Base-by-base conservation (phyloP, 92 coral and sea anemone species). In the Micromussa lordhowensis region DNA sequence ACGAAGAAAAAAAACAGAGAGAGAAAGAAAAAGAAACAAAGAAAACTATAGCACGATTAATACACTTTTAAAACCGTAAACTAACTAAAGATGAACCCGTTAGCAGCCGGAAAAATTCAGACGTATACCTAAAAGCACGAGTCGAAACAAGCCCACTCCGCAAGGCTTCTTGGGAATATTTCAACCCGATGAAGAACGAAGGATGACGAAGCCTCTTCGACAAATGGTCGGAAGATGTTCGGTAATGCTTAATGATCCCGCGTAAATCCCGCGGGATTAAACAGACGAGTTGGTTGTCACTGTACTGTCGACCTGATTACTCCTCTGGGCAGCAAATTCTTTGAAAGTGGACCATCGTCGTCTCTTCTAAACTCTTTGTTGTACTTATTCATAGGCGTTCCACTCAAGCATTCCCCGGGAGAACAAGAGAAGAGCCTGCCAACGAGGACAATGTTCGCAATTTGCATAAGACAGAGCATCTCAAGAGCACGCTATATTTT, bases 391-490 rank as follows among this genome's bases (percentile, higher is more conserved):
- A 17, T 35, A 36, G 9, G 21, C 61, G 31, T 75, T 24, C 83
- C 58, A 44, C 70, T 58, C 83, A 58, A 58, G 81, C 36, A 30
- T 11, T 63, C 13, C 66, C 66, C 18, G 66, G n/a, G 28, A 21
- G 28, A 4, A 2, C 0, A 44, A 44, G 51, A 24, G 73, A 24
- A n/a, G 30, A 9, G 28, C 30, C 15, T n/a, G 26, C 30, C 30
- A 68, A 31, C 15, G 29, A 11, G 40, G 21, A 19, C 5, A 16
- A 84, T 93, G 95, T 80, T 90, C 79, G 35, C 88, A 61, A 82
- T 90, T 80, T 85, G 36, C 58, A 68, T 88, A 24, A 73, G 86
- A 80, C 86, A 82, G 28, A 40, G 85, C 18, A 78, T 93, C 15
- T 81, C 75, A 4, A 28, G 70, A 17, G 14, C 91, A 30, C 89